Conservation (phyloP, 2,113 vertebrate genomes). For the Grantiella picta region DNA sequence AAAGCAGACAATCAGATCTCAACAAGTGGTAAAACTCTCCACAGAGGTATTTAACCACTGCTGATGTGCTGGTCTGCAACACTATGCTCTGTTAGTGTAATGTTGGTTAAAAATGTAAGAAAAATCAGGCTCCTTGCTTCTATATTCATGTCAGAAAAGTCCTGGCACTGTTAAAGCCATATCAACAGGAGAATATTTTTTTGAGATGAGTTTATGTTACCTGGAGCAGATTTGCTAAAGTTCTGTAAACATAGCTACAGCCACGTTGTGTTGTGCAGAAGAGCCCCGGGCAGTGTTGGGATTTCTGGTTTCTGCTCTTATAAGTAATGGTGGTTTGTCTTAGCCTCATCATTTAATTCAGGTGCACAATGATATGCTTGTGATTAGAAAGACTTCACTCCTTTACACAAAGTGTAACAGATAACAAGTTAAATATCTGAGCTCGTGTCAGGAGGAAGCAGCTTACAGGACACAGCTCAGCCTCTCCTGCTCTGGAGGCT, state of each 20-base stretch:
- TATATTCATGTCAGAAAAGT: background rate
- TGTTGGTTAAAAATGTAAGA: fast-evolving
- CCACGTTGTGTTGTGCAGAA: fast-evolving
- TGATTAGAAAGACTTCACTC: background rate
- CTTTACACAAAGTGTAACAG: background rate
- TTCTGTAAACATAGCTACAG: background rate
- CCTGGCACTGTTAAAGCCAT: background rate
- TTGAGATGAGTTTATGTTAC: background rate
- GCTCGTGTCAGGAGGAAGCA: background rate
- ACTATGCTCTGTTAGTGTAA: background rate
- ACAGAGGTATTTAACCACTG: background rate
- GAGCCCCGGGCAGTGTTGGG: background rate
- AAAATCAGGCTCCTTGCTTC: background rate
- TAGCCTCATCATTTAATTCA: background rate
- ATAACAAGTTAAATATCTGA: background rate
- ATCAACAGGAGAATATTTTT: background rate
- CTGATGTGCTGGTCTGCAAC: background rate
- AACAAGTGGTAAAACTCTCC: background rate
- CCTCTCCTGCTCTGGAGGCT: background rate
- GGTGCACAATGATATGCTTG: background rate
- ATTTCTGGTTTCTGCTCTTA: background rate
- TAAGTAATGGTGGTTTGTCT: background rate
- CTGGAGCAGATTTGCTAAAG: background rate
- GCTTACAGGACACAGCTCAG: background rate
- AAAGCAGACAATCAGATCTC: background rate